Evolutionary conservation across 2,888 invertebrate species (phyloP), one percentile per base, ranked within the genome.

Genomic region (Dryomyza anilis): DNA sequence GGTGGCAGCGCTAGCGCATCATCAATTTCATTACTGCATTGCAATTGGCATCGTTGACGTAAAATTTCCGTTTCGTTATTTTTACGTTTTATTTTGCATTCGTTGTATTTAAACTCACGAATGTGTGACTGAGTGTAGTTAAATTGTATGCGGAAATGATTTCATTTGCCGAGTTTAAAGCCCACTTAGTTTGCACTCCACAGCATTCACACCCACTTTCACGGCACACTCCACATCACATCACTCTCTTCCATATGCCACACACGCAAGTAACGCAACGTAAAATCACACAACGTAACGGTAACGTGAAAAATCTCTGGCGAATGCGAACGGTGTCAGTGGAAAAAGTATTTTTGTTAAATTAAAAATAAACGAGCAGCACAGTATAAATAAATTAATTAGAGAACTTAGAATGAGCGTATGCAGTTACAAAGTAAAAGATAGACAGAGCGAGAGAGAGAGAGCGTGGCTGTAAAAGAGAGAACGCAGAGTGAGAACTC

Each of bases 1-100:
- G 30, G 33, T 46, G 60, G 43, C 45, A 45, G 12, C 45, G 1
- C 56, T 36, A 59, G 36, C 55, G 69, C 65, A 66, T 65, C 61
- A 70, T 69, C 70, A 69, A 68, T 71, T 71, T 67, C 66, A 69
- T 68, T 67, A 68, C 69, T 67, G 53, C 64, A 66, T 67, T 67
- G 68, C 66, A 69, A 72, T 69, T 71, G 68, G 67, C 68, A 68
- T 67, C 66, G 68, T 69, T 67, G 68, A 70, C 67, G 64, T 64
- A 61, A 69, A 67, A 64, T 70, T 65, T 70, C 70, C 69, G 70
- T 56, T 53, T 30, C 56, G n/a, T 16, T 46, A 27, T 43, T 52
- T 30, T n/a, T n/a, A n/a, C n/a, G n/a, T n/a, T n/a, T n/a, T n/a
- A n/a, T n/a, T n/a, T n/a, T n/a, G n/a, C n/a, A n/a, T n/a, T n/a